These are phyloP conservation scores for Ephialtes manifestator DNA, from an alignment of 2,888 invertebrate genomes.

Conservation along the genomic window DNA sequence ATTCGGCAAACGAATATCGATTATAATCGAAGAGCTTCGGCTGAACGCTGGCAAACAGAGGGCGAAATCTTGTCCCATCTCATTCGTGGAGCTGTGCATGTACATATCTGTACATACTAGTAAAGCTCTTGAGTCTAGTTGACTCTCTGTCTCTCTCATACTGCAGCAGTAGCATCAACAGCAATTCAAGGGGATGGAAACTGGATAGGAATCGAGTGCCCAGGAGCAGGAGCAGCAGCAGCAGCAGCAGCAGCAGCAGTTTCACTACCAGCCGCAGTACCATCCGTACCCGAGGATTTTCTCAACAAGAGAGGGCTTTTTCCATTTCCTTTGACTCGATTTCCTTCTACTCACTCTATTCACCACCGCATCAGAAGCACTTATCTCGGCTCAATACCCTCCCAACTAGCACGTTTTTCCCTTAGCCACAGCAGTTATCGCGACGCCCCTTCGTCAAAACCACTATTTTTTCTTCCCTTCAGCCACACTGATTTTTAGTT, in stretches of 20 bases:
- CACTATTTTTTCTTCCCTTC: slow-evolving; percentile 22
- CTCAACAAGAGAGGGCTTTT: slow-evolving; percentile 53
- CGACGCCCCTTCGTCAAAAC: slow-evolving; percentile 3
- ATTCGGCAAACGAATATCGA: slow-evolving; percentile 68
- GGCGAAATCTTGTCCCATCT: slow-evolving; percentile 53
- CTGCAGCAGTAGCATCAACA: slow-evolving; percentile 19
- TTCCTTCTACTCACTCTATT: slow-evolving; percentile 64
- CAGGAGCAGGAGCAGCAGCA: not conserved
- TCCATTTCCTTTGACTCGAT: slow-evolving; percentile 68
- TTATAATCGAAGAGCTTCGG: slow-evolving; percentile 66
- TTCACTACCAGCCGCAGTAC: slow-evolving; percentile 23
- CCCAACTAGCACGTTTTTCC: slow-evolving; percentile 59
- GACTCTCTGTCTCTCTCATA: slow-evolving; percentile 1
- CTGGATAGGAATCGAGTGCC: slow-evolving; percentile 58
- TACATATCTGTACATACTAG: not conserved
- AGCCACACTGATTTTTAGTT: slow-evolving; percentile 23
- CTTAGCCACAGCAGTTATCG: slow-evolving; percentile 59
- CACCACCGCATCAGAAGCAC: slow-evolving; percentile 54
- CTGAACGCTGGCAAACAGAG: slow-evolving; percentile 58
- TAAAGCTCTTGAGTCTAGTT: slow-evolving; percentile 26
- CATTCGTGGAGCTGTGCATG: slow-evolving; percentile 3
- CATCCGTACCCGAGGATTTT: slow-evolving; percentile 58
- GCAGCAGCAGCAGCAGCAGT: slow-evolving; percentile 7
- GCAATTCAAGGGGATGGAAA: slow-evolving; percentile 61
- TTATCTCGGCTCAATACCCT: slow-evolving; percentile 64